phyloP scores from a whole-genome alignment of 53 echinoderm and acorn worm species.

The Antedon mediterranea region DNA sequence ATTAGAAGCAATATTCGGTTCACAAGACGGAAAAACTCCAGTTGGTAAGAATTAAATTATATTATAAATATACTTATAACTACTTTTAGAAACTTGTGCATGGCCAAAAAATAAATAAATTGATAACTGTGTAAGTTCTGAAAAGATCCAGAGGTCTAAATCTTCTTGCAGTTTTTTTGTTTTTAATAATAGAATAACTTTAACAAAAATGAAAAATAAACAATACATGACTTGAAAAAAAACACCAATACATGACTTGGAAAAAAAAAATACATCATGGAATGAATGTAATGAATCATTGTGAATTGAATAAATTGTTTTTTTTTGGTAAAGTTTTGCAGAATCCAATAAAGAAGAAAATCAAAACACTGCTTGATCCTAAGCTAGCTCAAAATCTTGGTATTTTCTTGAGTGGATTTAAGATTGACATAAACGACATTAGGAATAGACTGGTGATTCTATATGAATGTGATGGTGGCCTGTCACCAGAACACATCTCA shows the following conservation, averaged over 20 bases:
- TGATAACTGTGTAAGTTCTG: no score
- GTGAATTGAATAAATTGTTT: neutral
- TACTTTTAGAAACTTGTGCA: no score
- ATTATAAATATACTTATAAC: no score
- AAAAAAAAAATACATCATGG: no score
- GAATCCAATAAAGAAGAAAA: slow-evolving; percentile 48
- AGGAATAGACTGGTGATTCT: slow-evolving; percentile 68
- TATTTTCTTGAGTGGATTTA: slow-evolving; percentile 94
- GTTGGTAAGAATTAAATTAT: neutral
- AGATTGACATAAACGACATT: slow-evolving; percentile 88
- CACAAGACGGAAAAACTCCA: neutral
- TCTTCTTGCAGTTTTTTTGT: no score
- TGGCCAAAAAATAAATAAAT: no score
- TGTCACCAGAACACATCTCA: slow-evolving; percentile 74
- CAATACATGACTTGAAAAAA: no score
- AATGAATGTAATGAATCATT: no score
- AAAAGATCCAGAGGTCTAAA: no score
- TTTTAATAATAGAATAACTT: no score
- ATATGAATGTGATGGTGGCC: slow-evolving; percentile 71
- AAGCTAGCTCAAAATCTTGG: slow-evolving; percentile 97
- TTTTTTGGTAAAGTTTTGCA: neutral
- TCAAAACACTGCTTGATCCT: slow-evolving; percentile 81
- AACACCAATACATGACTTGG: no score
- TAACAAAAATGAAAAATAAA: no score
- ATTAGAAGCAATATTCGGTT: neutral